Evolutionary conservation across 2,797 vertebrate species (phyloP).

Genomic region (Alectoris magna): DNA sequence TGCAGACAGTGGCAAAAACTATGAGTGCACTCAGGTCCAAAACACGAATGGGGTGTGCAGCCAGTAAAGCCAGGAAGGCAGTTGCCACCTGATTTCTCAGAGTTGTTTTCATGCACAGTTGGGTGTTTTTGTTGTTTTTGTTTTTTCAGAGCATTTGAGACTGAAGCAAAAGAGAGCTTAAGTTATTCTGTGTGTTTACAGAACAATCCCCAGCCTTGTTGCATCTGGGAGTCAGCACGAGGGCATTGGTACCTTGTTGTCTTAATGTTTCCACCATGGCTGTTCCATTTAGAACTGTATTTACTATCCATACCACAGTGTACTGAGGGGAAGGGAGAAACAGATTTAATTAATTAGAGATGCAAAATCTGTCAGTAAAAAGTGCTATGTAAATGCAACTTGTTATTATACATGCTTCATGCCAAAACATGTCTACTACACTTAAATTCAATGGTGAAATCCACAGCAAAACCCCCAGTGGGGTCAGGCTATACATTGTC

Average conservation of each 20-base stretch:
- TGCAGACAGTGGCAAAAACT: accelerated
- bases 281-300: not conserved
- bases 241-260: not conserved
- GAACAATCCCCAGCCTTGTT: not conserved
- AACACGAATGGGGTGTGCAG: accelerated
- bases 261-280: slow-evolving; percentile 37
- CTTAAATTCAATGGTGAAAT: slow-evolving; percentile 21
- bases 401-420: slow-evolving; percentile 19
- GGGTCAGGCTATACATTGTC: not conserved
- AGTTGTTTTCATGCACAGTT: accelerated
- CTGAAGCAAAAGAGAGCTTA: accelerated
- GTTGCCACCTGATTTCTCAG: accelerated
- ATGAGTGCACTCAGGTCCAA: accelerated
- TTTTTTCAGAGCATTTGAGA: not conserved
- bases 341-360: slow-evolving; percentile 66
- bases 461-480: slow-evolving; percentile 44
- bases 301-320: slow-evolving; percentile 25
- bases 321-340: not conserved
- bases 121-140: too few species aligned
- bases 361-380: slow-evolving; percentile 56
- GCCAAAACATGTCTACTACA: slow-evolving; percentile 27
- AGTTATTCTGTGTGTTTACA: not conserved
- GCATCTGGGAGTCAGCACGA: not conserved
- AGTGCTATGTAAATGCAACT: slow-evolving; percentile 66
- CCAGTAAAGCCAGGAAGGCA: accelerated